Evolutionary conservation across 2,888 invertebrate genomes (phyloP).

Genomic region (Drosophila neonasuta): DNA sequence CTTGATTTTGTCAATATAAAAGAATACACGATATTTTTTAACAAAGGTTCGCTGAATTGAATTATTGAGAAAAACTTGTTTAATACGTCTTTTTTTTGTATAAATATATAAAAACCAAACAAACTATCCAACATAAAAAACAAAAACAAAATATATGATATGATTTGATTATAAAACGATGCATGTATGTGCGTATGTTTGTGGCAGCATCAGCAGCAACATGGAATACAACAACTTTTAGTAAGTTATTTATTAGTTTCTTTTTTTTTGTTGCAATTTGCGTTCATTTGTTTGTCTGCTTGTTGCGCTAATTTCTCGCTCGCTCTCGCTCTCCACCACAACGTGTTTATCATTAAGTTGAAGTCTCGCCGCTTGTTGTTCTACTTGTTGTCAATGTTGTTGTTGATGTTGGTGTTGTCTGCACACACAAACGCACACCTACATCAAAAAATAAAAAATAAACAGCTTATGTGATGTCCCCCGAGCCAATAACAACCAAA

Average conservation of each 20-base stretch:
- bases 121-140: slow-evolving; percentile 22
- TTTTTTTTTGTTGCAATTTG: slow-evolving; percentile 51
- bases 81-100: slow-evolving; percentile 9
- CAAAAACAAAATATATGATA: slow-evolving; percentile 14
- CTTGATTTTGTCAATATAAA: too few relatives aligned
- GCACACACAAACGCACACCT: slow-evolving; percentile 54
- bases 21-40: neutral
- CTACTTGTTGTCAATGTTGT: slow-evolving; percentile 71
- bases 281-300: slow-evolving; percentile 61
- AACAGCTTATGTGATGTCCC: slow-evolving; percentile 52
- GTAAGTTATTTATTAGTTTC: slow-evolving; percentile 85
- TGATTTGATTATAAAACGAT: slow-evolving; percentile 36
- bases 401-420: slow-evolving; percentile 68
- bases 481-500: slow-evolving; percentile 38
- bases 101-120: slow-evolving; percentile 16
- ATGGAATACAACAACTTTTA: slow-evolving; percentile 95
- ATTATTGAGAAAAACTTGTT: slow-evolving; percentile 8
- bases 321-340: slow-evolving; percentile 27
- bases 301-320: slow-evolving; percentile 61
- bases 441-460: slow-evolving; percentile 24
- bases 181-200: slow-evolving; percentile 55
- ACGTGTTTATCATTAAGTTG: slow-evolving; percentile 39
- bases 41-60: neutral
- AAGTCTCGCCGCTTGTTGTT: slow-evolving; percentile 49
- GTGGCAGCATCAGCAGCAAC: slow-evolving; percentile 93